A percentile compares a stretch with the other conserved stretches of the same genome.
phyloP scores from a whole-genome alignment of 2,888 invertebrate genomes.

The Tineola bisselliella region DNA sequence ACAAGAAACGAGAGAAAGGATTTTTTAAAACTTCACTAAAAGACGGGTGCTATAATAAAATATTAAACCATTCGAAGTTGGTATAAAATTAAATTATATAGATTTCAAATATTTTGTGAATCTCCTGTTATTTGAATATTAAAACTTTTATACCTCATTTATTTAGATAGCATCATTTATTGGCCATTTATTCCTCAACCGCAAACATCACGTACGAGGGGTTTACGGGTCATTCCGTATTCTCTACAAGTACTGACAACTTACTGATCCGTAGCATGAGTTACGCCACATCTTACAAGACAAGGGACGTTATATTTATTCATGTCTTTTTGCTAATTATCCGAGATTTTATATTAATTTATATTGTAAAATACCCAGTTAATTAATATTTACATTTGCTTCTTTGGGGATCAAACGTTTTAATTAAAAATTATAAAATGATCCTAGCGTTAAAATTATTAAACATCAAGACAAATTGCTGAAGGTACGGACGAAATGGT shows the following conservation, averaged over 20 bases:
- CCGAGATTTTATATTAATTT: background rate
- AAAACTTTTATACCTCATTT: background rate
- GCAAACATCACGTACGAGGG: background rate
- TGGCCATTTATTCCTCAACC: background rate
- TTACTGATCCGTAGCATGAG: background rate
- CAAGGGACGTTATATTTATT: background rate
- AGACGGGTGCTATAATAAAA: too few species aligned
- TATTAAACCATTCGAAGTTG: too few species aligned
- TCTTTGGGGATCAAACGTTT: background rate
- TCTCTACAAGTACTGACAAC: background rate
- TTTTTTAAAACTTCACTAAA: too few species aligned
- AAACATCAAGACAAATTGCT: constrained; percentile 1
- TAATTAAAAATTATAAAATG: background rate
- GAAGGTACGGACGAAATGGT: background rate
- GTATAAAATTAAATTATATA: too few species aligned
- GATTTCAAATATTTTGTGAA: too few species aligned
- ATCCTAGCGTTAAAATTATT: background rate
- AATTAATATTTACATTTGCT: background rate
- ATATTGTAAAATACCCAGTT: background rate
- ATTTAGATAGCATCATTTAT: background rate
- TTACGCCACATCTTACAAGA: background rate
- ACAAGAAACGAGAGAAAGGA: too few species aligned
- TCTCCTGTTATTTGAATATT: background rate
- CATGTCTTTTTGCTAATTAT: background rate
- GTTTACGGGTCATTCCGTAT: constrained; percentile 1